These are phyloP conservation scores for Rhipidura dahli DNA, from an alignment of 2,113 vertebrate species.

Conservation along the genomic window DNA sequence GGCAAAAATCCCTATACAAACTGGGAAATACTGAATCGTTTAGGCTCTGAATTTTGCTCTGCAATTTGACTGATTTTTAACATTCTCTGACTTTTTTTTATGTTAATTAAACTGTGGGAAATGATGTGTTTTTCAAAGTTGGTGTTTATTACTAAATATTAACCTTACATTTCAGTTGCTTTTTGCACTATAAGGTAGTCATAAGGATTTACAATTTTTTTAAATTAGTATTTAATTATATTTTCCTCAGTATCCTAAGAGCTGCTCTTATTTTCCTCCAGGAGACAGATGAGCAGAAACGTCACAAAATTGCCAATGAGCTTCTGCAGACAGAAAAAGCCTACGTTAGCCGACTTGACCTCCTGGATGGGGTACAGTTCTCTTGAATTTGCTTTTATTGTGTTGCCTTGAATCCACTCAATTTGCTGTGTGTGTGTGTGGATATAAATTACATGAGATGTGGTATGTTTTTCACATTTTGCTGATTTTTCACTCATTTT, in stretches of 20 bases:
- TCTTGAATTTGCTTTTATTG: not conserved
- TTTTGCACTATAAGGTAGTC: not conserved
- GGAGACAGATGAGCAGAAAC: conserved; percentile 95
- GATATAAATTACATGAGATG: not conserved
- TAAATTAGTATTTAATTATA: not conserved
- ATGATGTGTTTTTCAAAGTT: not conserved
- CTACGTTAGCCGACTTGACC: conserved; percentile 87
- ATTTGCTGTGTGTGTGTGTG: not conserved
- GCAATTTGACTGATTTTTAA: not conserved
- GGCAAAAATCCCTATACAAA: not conserved
- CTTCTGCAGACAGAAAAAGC: conserved; percentile 95
- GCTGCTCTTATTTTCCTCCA: conserved; percentile 46
- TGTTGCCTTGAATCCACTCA: not conserved
- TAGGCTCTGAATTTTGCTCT: not conserved
- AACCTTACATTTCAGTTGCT: not conserved
- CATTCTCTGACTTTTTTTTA: not conserved
- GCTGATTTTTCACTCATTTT: not conserved
- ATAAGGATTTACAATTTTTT: not conserved
- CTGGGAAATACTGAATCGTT: not conserved
- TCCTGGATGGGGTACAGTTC: conserved; percentile 79
- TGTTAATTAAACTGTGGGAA: not conserved
- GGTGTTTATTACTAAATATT: not conserved
- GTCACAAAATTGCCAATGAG: conserved; percentile 94
- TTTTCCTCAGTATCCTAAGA: not conserved
- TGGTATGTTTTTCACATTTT: not conserved